Evolutionary conservation across 2,797 vertebrate species (phyloP).

Genomic region (Phyllotis vaccarum): DNA sequence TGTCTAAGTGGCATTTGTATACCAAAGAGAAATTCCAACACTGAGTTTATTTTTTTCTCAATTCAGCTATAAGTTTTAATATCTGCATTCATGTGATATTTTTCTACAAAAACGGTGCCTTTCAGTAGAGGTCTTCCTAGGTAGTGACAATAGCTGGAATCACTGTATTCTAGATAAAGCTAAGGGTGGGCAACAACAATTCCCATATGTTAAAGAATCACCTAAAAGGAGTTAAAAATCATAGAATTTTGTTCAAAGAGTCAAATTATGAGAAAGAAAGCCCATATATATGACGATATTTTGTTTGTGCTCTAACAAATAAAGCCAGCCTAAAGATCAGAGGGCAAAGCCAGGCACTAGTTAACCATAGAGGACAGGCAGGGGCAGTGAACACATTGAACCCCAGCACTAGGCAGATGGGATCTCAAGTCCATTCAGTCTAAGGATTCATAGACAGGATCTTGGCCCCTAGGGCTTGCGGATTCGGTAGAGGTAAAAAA

Average conservation of each 20-base stretch:
- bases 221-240: background rate
- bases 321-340: no score
- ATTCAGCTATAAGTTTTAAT: constrained; percentile 3
- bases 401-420: no score
- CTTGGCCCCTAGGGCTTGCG: no score
- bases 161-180: background rate
- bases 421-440: no score
- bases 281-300: no score
- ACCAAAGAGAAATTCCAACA: background rate
- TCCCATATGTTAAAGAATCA: background rate
- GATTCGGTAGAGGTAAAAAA: no score
- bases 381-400: no score
- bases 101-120: background rate
- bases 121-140: background rate
- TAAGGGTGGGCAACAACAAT: background rate
- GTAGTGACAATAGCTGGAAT: background rate
- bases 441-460: no score
- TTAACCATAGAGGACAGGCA: no score
- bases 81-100: background rate
- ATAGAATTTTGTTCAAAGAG: background rate
- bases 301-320: no score
- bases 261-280: background rate
- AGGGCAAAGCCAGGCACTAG: no score
- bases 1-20: background rate
- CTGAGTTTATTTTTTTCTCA: background rate